These are phyloP conservation scores for Anarsia innoxiella DNA, from an alignment of 2,888 invertebrate species.

Conservation along the genomic window DNA sequence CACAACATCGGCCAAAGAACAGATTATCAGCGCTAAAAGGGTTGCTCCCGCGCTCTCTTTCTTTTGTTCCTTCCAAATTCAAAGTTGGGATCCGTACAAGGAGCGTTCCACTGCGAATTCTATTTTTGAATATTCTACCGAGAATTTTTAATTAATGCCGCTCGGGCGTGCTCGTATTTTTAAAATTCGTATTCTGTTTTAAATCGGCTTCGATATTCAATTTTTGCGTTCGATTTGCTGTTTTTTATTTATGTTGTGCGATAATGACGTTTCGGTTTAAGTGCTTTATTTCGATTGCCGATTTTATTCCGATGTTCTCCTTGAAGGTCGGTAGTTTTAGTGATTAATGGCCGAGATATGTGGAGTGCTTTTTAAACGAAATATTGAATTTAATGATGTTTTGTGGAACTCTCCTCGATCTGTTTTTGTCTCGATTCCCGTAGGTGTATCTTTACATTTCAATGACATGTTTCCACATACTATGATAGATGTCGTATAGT, in stretches of 20 bases:
- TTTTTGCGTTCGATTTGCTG: conserved; percentile 71
- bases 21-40: conserved; percentile 76
- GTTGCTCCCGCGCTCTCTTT: conserved; percentile 73
- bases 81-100: conserved; percentile 72
- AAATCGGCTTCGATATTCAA: conserved; percentile 73
- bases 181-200: conserved; percentile 72
- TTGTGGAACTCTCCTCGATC: conserved; percentile 54
- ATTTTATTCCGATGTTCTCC: conserved; percentile 73
- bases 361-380: conserved; percentile 73
- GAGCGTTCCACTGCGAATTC: conserved; percentile 74
- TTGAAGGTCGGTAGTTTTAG: conserved; percentile 73
- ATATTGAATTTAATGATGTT: conserved; percentile 74
- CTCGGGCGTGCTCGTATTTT: conserved; percentile 69
- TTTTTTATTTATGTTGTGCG: conserved; percentile 72
- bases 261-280: conserved; percentile 75
- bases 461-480: conserved; percentile 44
- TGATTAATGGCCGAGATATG: conserved; percentile 73
- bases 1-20: conserved; percentile 69
- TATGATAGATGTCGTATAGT: conserved; percentile 29
- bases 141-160: conserved; percentile 76
- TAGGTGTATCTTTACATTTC: conserved; percentile 45
- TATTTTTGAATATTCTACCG: conserved; percentile 76
- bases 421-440: conserved; percentile 49
- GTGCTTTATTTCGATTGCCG: conserved; percentile 75
- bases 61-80: conserved; percentile 74